phyloP scores from a whole-genome alignment of 2,113 vertebrate species.

The Brienomyrus longianalis region DNA sequence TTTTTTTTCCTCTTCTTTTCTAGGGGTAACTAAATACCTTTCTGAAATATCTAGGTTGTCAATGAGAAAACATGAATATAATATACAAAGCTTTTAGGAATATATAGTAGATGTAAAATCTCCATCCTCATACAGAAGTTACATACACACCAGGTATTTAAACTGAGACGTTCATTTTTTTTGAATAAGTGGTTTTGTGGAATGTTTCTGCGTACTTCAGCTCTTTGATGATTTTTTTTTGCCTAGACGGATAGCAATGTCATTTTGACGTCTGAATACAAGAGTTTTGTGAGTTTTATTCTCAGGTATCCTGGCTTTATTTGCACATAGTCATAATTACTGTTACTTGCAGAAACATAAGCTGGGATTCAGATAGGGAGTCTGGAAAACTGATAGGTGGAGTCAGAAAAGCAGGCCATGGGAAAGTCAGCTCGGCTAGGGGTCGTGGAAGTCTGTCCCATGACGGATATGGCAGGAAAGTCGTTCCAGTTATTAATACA shows the following conservation, averaged over 20 bases:
- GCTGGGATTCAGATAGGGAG: neutral
- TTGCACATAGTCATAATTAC: neutral
- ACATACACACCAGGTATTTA: neutral
- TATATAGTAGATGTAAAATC: neutral
- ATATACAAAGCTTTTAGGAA: neutral
- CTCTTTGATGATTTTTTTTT: neutral
- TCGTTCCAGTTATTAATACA: neutral
- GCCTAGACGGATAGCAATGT: neutral
- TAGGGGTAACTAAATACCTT: neutral
- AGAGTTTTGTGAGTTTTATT: neutral
- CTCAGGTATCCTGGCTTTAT: neutral
- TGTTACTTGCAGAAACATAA: neutral
- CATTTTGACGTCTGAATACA: neutral
- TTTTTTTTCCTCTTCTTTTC: conserved; percentile 2
- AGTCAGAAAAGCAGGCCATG: neutral
- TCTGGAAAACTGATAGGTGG: neutral
- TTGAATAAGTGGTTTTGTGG: neutral
- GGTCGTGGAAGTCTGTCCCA: neutral
- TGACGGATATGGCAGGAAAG: neutral
- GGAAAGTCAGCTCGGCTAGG: neutral
- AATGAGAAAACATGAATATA: neutral
- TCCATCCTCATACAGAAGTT: neutral
- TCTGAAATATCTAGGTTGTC: neutral
- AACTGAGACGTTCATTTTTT: neutral
- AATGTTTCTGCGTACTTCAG: neutral